Percentiles rank a stretch among this genome's conserved stretches.
phyloP scores from a whole-genome alignment of 2,113 vertebrate species.

The Pimephales promelas region DNA sequence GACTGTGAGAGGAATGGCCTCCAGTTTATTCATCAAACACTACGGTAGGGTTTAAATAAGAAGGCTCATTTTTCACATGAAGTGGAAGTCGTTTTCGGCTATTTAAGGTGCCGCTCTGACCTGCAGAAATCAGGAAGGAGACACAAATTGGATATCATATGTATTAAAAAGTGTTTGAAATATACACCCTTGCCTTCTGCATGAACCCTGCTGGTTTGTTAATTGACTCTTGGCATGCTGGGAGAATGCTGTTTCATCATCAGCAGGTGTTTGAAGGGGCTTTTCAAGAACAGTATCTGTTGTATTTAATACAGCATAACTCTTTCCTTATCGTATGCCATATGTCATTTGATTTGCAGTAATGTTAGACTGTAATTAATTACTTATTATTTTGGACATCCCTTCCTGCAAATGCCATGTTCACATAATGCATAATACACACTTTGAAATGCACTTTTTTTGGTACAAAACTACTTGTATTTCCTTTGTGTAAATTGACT shows the following conservation, averaged over 20 bases:
- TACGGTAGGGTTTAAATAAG: not conserved
- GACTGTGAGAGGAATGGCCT: conserved; percentile 37
- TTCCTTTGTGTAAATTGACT: too few species aligned
- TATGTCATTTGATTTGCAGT: not conserved
- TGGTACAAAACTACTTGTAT: too few species aligned
- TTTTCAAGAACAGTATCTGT: not conserved
- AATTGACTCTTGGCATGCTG: conserved; percentile 32
- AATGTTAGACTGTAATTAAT: not conserved
- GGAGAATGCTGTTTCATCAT: conserved; percentile 12
- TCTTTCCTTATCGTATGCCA: not conserved
- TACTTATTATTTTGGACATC: too few species aligned
- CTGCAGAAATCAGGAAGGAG: not conserved
- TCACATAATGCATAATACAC: too few species aligned
- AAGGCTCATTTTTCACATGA: not conserved
- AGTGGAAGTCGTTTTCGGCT: not conserved
- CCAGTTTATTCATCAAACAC: conserved; percentile 19
- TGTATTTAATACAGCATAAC: not conserved
- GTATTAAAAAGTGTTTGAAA: not conserved
- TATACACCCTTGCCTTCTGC: not conserved
- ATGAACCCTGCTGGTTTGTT: conserved; percentile 10
- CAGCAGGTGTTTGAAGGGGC: conserved; percentile 30
- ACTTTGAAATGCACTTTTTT: too few species aligned
- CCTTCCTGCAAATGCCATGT: too few species aligned
- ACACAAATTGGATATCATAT: not conserved
- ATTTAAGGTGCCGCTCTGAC: not conserved